phyloP scores from a whole-genome alignment of 2,888 invertebrate genomes.

The Fissipunctia ypsillon region DNA sequence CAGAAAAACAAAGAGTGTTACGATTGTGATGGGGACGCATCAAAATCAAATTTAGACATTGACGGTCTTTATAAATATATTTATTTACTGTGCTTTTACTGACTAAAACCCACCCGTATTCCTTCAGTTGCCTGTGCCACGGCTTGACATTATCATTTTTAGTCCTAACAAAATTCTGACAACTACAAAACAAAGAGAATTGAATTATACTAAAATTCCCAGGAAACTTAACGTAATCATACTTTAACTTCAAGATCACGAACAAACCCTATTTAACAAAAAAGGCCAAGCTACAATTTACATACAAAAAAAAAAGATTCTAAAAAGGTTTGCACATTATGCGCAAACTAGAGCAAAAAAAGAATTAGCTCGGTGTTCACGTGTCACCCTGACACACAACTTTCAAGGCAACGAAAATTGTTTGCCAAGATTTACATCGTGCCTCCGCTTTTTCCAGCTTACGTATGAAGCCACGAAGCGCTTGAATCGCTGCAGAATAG shows the following conservation, averaged over 20 bases:
- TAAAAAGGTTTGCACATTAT: constrained; percentile 66
- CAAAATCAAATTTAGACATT: no score
- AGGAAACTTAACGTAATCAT: not conserved
- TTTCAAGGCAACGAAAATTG: constrained; percentile 78
- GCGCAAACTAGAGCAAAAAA: constrained; percentile 65
- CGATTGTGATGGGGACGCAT: no score
- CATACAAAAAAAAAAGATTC: constrained; percentile 46
- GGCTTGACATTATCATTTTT: not conserved
- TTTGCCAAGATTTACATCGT: constrained; percentile 69
- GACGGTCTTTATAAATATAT: no score
- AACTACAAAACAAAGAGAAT: not conserved
- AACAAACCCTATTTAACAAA: constrained; percentile 22
- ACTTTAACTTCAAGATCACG: constrained; percentile 8
- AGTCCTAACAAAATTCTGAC: not conserved
- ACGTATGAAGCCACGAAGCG: constrained; percentile 49
- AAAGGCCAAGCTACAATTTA: constrained; percentile 22
- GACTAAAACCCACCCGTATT: no score
- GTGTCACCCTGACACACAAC: constrained; percentile 77
- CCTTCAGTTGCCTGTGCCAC: no score
- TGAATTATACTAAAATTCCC: not conserved
- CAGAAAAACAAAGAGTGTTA: no score
- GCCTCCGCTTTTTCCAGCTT: constrained; percentile 57
- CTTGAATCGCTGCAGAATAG: constrained; percentile 53
- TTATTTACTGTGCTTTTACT: no score
- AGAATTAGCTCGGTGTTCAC: constrained; percentile 64